phyloP scores from a whole-genome alignment of 1,140 invertebrate genomes.

The Lordiphosa stackelbergi region DNA sequence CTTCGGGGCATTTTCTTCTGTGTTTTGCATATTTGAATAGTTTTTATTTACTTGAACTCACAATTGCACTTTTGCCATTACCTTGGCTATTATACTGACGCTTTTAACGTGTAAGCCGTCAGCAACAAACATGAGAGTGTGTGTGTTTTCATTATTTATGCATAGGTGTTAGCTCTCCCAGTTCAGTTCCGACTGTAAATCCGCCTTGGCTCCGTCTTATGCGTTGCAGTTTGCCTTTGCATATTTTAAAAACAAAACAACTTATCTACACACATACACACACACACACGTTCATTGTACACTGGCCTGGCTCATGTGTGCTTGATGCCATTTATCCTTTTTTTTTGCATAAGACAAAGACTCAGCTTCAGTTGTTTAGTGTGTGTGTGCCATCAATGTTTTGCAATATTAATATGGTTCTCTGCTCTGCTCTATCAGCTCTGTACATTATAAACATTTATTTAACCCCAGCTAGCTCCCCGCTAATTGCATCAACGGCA shows the following conservation, averaged over 20 bases:
- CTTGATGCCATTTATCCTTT: constrained; percentile 57
- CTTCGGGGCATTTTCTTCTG: constrained; percentile 59
- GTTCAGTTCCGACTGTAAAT: constrained; percentile 7
- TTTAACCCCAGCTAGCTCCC: constrained; percentile 17
- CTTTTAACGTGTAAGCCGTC: constrained; percentile 63
- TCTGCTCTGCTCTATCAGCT: background rate
- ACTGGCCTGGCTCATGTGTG: constrained; percentile 4
- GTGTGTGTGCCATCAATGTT: constrained; percentile 19
- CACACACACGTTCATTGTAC: background rate
- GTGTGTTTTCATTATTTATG: constrained; percentile 66
- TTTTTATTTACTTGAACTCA: constrained; percentile 76
- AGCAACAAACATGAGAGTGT: constrained; percentile 33
- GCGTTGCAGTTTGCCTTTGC: constrained; percentile 55
- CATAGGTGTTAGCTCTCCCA: constrained; percentile 61
- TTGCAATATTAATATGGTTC: constrained; percentile 48
- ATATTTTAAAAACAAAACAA: constrained; percentile 46
- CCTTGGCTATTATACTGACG: constrained; percentile 73
- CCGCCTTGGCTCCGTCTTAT: constrained; percentile 30
- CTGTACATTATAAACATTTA: constrained; percentile 28
- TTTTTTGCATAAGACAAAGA: constrained; percentile 61
- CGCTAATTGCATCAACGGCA: constrained; percentile 49
- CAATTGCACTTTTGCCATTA: constrained; percentile 76
- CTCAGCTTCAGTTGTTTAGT: constrained; percentile 23
- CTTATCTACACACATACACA: no score
- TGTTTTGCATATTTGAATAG: constrained; percentile 74